Base-by-base conservation (phyloP, 1,140 invertebrate genomes). In the Ephestia elutella region DNA sequence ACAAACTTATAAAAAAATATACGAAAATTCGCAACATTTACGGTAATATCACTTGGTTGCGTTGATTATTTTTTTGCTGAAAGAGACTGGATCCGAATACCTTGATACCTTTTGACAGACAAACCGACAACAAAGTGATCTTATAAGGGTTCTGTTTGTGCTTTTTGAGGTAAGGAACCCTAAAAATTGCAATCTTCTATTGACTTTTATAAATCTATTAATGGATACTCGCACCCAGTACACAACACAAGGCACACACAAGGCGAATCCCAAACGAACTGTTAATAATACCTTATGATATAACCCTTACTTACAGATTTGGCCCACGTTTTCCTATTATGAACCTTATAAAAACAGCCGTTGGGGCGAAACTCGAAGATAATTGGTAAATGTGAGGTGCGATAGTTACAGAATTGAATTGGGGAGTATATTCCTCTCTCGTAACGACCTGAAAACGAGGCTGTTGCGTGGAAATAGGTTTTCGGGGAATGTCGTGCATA, bases 271-370 rank as follows among this genome's bases (percentile, higher is more conserved):
- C 72, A 75, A 81, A 84, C 75, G 75, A 77, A 66, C 79, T 81
- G 76, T 84, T 84, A 82, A 84, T 84, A 84, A 79, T 70, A 73
- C 70, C 67, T 59, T 75, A 75, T 80, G 70, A 84, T 83, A 83
- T 78, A 70, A 66, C 65, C 64, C 65, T 66, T 70, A 68, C 66
- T 70, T 74, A 71, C 69, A 67, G 70, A 71, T 73, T 71, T 70
- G 1, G 11, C 18, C 2, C 5, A 49, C 49, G 9, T 49, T 13
- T 49, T 35, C 30, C 28, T 17, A 65, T 59, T 60, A 59, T 68
- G 35, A 17, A 64, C 64, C 56, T 17, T 71, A 66, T 17, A 0
- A 44, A 44, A 44, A 17, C 2, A 15, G 38, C 10, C 1, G 38
- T 17, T n/a, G 38, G 7, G 13, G 2, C 2, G n/a, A 44, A 15